Conservation (phyloP, 2,113 vertebrate genomes). For the Naja naja region DNA sequence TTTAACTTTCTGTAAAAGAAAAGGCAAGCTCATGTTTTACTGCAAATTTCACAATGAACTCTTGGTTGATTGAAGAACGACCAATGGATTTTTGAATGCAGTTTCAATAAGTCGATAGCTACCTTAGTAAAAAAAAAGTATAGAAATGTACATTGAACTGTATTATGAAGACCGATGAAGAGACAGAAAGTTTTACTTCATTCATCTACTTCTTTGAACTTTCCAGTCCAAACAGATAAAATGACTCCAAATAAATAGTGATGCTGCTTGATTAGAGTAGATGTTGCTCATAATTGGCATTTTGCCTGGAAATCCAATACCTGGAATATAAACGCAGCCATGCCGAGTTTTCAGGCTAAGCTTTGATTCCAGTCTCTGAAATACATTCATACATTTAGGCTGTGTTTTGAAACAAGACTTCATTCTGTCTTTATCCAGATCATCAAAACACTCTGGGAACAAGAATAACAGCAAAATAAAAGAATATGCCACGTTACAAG, state of each 20-base stretch:
- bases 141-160: slow-evolving; percentile 39
- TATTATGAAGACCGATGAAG: slow-evolving; percentile 54
- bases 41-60: not conserved
- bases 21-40: not conserved
- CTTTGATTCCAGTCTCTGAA: slow-evolving; percentile 37
- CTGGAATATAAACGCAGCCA: slow-evolving; percentile 41
- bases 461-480: slow-evolving; percentile 26
- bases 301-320: slow-evolving; percentile 54
- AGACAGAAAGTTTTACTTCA: slow-evolving; percentile 17
- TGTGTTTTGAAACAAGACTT: slow-evolving; percentile 37
- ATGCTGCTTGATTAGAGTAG: slow-evolving; percentile 65
- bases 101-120: slow-evolving; percentile 58
- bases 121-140: slow-evolving; percentile 17
- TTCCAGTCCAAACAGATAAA: slow-evolving; percentile 43
- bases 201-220: slow-evolving; percentile 40
- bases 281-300: slow-evolving; percentile 66
- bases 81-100: slow-evolving; percentile 14
- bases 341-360: slow-evolving; percentile 43
- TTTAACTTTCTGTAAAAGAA: not conserved
- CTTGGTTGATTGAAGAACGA: slow-evolving; percentile 42
- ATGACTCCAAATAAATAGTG: slow-evolving; percentile 40
- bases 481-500: slow-evolving; percentile 48
- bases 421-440: slow-evolving; percentile 15
- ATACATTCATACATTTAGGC: not conserved
- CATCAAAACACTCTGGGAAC: slow-evolving; percentile 39